phyloP scores from a whole-genome alignment of 1,140 invertebrate genomes.

The Lepidurus couesii region DNA sequence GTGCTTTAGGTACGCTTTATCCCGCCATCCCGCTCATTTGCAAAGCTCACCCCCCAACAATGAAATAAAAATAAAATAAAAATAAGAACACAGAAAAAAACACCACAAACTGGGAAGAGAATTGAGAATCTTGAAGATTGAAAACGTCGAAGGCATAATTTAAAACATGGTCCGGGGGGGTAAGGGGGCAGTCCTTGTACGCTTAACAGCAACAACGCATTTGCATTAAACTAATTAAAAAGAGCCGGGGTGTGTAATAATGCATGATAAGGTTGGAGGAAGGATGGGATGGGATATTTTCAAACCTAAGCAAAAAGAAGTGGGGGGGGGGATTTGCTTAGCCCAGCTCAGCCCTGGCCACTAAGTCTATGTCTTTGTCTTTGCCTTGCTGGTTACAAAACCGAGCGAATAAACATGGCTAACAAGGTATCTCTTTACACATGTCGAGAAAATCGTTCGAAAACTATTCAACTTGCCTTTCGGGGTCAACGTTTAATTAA shows the following conservation, averaged over 20 bases:
- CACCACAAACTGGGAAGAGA: too few species aligned
- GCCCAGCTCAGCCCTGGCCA: too few species aligned
- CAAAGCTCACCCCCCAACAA: background rate
- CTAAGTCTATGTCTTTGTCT: too few species aligned
- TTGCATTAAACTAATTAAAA: conserved; percentile 22
- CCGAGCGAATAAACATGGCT: too few species aligned
- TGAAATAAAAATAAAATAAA: background rate
- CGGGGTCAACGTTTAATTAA: too few species aligned
- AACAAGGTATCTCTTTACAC: too few species aligned
- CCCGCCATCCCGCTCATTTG: background rate
- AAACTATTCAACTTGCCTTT: too few species aligned
- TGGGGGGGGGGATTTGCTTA: background rate
- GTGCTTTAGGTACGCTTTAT: background rate
- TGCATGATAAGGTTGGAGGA: background rate
- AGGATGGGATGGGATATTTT: background rate
- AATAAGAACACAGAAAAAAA: too few species aligned
- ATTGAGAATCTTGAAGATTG: background rate
- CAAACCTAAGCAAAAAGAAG: background rate
- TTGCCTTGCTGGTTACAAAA: too few species aligned
- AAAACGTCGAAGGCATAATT: background rate
- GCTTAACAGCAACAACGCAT: background rate
- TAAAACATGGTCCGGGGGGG: background rate
- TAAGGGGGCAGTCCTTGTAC: background rate
- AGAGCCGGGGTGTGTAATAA: background rate
- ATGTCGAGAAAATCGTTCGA: too few species aligned